Base-by-base conservation (phyloP, 2,113 vertebrate genomes). In the Puma concolor region DNA sequence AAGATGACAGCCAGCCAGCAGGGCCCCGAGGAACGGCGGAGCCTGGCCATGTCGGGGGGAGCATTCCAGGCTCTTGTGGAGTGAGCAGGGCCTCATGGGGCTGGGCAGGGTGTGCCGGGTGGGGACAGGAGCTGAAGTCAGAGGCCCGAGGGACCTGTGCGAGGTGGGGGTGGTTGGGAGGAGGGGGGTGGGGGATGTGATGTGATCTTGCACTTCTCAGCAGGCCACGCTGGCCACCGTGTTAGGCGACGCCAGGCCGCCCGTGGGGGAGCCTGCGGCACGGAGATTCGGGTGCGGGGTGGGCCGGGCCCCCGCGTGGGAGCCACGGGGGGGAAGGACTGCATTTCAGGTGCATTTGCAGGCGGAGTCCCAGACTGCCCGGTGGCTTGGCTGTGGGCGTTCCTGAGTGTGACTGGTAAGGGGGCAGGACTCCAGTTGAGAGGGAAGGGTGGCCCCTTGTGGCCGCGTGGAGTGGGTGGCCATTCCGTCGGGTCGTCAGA, bases 391-490 rank as follows among this genome's bases (percentile, higher is more conserved):
- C 50, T 2, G 16, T 19, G 16, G 44, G 25, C 19, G 5, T 2
- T 29, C 48, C 50, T 31, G 52, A 60, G n/a, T 48, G 31, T 33
- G 0, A 31, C 13, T 4, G 4, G 60, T 17, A 33, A 11, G 63
- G 33, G 79, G 63, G 4, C 27, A 4, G 12, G 23, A n/a, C 54
- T 79, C 57, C 48, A 12, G 5, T 1, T 33, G 1, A 38, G 64
- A 15, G 17, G 5, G 14, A 7, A 7, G 19, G n/a, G 23, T 0
- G n/a, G 63, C 7, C 2, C 19, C 8, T 41, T 3, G 2, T 17
- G 84, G 11, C 81, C 1, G 11, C 23, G 0, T 1, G 23, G 57
- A 36, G 41, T 10, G 19, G 57, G 60, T 25, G 38, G 19, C 36
- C 4, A 1, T 9, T 21, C 57, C 21, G 11, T 2, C 2, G 13